These are phyloP conservation scores for Aleiodes testaceus DNA, from an alignment of 2,888 invertebrate genomes.

Conservation along the genomic window DNA sequence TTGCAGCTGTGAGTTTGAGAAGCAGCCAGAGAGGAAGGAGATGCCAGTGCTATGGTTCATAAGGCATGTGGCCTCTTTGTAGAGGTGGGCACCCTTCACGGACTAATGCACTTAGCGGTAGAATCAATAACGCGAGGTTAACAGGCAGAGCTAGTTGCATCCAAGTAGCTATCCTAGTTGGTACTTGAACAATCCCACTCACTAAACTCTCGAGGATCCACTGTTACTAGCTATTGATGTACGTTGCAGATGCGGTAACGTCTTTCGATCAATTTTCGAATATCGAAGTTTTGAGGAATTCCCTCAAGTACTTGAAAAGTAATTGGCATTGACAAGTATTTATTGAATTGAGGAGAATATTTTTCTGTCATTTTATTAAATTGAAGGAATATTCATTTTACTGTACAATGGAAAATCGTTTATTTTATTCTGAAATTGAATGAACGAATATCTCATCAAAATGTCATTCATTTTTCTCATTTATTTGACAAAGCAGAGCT, in stretches of 20 bases:
- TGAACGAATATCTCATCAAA: background rate
- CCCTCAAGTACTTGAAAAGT: no score
- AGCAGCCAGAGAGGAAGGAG: background rate
- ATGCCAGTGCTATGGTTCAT: conserved; percentile 13
- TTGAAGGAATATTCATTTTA: no score
- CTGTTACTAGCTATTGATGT: conserved; percentile 9
- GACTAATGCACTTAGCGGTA: conserved; percentile 52
- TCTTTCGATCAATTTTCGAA: background rate
- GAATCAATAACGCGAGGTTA: conserved; percentile 49
- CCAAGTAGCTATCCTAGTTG: conserved; percentile 49
- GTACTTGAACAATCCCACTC: conserved; percentile 56
- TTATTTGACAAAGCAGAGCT: background rate
- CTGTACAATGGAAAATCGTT: no score
- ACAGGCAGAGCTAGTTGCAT: conserved; percentile 11
- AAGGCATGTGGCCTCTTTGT: conserved; percentile 42
- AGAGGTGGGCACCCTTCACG: conserved; percentile 42
- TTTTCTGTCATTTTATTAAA: no score
- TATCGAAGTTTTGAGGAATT: no score
- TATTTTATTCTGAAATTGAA: background rate
- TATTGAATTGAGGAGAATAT: no score
- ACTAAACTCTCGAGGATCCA: conserved; percentile 46
- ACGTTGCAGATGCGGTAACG: background rate
- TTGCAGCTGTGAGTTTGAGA: conserved; percentile 34
- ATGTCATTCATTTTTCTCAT: conserved; percentile 2
- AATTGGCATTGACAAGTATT: no score